Evolutionary conservation across 2,888 invertebrate species (phyloP), one percentile per base, ranked within the genome.

Genomic region (Oxycera nigricornis): DNA sequence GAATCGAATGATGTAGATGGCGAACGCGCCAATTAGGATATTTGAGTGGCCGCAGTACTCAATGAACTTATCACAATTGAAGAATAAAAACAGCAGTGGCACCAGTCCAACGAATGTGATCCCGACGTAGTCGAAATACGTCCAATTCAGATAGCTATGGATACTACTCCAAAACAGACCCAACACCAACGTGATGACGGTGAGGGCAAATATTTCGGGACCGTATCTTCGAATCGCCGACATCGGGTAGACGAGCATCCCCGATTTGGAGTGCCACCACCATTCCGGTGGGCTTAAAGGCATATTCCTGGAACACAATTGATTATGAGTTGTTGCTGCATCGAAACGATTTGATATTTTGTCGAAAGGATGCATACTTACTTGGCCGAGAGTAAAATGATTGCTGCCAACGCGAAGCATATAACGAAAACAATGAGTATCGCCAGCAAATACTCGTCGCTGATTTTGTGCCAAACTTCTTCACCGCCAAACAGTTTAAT

Each of bases 241-340:
- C 92, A 93, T 91, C n/a, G 93, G 93, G 81, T 93, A 86, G 9
- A 93, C 91, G 74, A 93, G 81, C 85, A 91, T 89, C 46, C 93
- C 93, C 9, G 91, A 91, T 80, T 91, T 88, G 1, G 93, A 93
- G 81, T 93, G 93, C 93, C 93, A 94, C 93, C 93, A 94, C 93
- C 94, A 93, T 84, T 94, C 94, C 0, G 93, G 93, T 1, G 93
- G 92, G 79, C 92, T 92, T 9, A 94, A 84, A 0, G 93, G 93
- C 91, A 93, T 93, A 78, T 88, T 88, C 2, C 90, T 90, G 28
- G 6, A 59, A 72, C 57, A 9, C 20, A 41, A 41, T 1, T 14
- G 17, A 24, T 11, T 52, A 52, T 9, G 9, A n/a, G 22, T 20
- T 52, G 9, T n/a, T n/a, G n/a, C n/a, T n/a, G n/a, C n/a, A n/a